Evolutionary conservation across 2,797 vertebrate species (phyloP).

Genomic region (Microctenopoma stevenorrisi): DNA sequence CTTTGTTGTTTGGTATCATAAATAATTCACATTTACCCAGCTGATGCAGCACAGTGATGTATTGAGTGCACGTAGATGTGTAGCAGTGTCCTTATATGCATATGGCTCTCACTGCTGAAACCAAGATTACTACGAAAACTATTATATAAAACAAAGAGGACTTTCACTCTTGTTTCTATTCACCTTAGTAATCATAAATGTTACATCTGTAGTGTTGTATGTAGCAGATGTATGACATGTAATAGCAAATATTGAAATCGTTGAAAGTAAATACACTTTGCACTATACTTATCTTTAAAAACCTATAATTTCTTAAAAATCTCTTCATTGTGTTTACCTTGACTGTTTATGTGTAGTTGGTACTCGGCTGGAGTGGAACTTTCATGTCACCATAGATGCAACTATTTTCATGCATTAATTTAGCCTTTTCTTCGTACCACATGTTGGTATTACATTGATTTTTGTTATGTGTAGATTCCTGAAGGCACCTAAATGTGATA

Average conservation of each 20-base stretch:
- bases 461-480: slow-evolving; percentile 10
- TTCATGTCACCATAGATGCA: neutral
- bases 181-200: neutral
- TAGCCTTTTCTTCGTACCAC: neutral
- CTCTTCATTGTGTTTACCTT: neutral
- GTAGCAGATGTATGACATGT: too few species aligned
- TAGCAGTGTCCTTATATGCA: neutral
- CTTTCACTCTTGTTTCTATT: too few species aligned
- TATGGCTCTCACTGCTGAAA: slow-evolving; percentile 2
- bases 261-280: too few species aligned
- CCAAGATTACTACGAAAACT: neutral
- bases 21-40: slow-evolving; percentile 8
- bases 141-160: too few species aligned
- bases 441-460: neutral
- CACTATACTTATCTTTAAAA: too few species aligned
- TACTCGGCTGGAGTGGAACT: neutral
- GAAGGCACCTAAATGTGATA: slow-evolving; percentile 11
- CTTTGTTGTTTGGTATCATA: neutral
- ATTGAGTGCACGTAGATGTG: neutral
- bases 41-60: neutral
- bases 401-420: neutral
- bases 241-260: too few species aligned
- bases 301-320: too few species aligned
- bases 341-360: neutral
- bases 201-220: too few species aligned